phyloP scores from a whole-genome alignment of 2,888 invertebrate species.

The Eulithis prunata region DNA sequence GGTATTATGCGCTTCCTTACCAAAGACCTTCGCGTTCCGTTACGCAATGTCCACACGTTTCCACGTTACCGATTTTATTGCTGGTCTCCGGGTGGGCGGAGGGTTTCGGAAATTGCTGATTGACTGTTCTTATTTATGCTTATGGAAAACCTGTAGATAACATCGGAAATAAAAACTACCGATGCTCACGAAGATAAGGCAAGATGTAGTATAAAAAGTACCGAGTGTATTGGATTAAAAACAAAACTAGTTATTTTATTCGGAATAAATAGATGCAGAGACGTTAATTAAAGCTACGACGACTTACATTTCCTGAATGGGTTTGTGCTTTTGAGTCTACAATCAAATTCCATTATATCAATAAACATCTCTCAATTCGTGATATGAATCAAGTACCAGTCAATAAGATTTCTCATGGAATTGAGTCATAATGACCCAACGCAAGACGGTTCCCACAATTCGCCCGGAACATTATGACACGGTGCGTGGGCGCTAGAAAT shows the following conservation, averaged over 20 bases:
- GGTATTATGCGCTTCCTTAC: conserved; percentile 31
- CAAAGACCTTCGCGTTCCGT: conserved; percentile 45
- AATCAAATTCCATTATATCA: conserved; percentile 2
- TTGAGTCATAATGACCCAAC: conserved; percentile 43
- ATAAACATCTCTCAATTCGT: conserved; percentile 17
- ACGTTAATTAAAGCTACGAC: background rate
- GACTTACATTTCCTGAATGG: conserved; percentile 1
- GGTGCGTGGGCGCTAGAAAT: conserved; percentile 34
- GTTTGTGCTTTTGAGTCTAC: background rate
- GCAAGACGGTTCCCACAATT: conserved; percentile 36
- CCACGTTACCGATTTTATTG: conserved; percentile 40
- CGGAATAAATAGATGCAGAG: background rate
- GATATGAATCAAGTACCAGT: conserved; percentile 23
- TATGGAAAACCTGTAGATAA: conserved; percentile 13
- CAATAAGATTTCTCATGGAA: conserved; percentile 35
- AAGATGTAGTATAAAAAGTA: background rate
- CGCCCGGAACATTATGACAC: conserved; percentile 30
- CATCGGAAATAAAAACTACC: conserved; percentile 4
- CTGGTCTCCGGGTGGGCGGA: conserved; percentile 38
- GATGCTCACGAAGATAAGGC: conserved; percentile 9
- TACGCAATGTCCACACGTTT: conserved; percentile 54
- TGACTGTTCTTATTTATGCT: conserved; percentile 23
- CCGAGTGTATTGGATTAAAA: background rate
- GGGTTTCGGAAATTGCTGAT: conserved; percentile 22
- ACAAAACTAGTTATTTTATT: background rate